phyloP scores from a whole-genome alignment of 2,797 vertebrate species.

The Passerculus sandwichensis region DNA sequence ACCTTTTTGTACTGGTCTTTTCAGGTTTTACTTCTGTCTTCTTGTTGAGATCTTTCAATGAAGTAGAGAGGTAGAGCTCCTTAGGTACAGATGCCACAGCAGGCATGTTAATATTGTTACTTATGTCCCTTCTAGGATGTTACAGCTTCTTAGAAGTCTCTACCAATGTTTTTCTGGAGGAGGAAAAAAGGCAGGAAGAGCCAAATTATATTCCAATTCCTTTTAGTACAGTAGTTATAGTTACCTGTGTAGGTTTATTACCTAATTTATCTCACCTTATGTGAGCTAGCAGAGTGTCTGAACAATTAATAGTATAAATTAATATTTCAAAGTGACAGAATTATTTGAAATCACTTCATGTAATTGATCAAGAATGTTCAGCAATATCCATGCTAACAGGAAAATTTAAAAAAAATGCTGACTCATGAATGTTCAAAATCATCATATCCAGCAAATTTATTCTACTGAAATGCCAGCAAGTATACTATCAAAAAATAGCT shows the following conservation, averaged over 20 bases:
- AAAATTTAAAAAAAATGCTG: not conserved
- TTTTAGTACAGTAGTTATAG: not conserved
- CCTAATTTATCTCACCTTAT: not conserved
- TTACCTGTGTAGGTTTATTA: not conserved
- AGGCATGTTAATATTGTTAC: constrained; percentile 84
- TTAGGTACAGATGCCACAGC: constrained; percentile 90
- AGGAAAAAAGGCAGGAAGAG: not conserved
- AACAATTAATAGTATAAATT: not conserved
- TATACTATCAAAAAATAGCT: not conserved
- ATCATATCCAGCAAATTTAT: not conserved
- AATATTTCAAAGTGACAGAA: not conserved
- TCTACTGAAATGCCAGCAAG: not conserved
- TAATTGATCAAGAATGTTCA: not conserved
- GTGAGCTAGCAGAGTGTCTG: not conserved
- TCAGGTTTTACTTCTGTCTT: constrained; percentile 94
- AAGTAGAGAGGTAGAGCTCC: constrained; percentile 92
- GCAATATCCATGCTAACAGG: not conserved
- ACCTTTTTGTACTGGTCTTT: constrained; percentile 91
- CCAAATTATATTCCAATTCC: not conserved
- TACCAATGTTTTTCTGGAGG: constrained; percentile 46
- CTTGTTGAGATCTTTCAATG: constrained; percentile 94
- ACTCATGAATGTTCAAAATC: not conserved
- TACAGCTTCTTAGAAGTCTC: constrained; percentile 39
- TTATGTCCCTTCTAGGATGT: constrained; percentile 31
- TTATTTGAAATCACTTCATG: not conserved